phyloP scores from a whole-genome alignment of 2,797 vertebrate genomes.

The Nothura maculosa region DNA sequence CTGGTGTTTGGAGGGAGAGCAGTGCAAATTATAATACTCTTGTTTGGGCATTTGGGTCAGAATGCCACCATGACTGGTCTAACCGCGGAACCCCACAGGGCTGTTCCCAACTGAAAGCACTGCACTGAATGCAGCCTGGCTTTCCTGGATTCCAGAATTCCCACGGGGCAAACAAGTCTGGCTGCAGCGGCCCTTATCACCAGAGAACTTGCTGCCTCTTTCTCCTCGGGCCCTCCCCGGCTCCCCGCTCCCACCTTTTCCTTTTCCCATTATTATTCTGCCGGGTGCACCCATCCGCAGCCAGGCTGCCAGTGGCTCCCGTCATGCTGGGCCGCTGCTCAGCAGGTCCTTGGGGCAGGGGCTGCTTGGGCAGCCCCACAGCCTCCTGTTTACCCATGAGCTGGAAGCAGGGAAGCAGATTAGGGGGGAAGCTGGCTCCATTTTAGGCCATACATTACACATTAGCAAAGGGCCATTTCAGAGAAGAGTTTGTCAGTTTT shows the following conservation, averaged over 20 bases:
- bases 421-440: neutral
- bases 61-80: neutral
- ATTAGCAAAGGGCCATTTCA: neutral
- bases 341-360: neutral
- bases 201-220: neutral
- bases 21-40: neutral
- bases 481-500: neutral
- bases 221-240: neutral
- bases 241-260: slow-evolving; percentile 44
- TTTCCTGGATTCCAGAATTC: neutral
- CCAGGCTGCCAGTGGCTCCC: neutral
- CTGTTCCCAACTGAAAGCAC: neutral
- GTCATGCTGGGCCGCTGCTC: accelerated
- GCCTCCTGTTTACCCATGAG: accelerated
- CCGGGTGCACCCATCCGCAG: neutral
- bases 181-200: slow-evolving; percentile 10
- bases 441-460: neutral
- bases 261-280: slow-evolving; percentile 56
- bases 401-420: neutral
- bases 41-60: neutral
- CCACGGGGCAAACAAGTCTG: neutral
- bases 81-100: accelerated
- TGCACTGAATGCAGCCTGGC: neutral
- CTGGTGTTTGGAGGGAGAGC: neutral
- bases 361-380: neutral